Evolutionary conservation across 2,113 vertebrate species (phyloP), one percentile per base, ranked within the genome.

Genomic region (Lycaon pictus): DNA sequence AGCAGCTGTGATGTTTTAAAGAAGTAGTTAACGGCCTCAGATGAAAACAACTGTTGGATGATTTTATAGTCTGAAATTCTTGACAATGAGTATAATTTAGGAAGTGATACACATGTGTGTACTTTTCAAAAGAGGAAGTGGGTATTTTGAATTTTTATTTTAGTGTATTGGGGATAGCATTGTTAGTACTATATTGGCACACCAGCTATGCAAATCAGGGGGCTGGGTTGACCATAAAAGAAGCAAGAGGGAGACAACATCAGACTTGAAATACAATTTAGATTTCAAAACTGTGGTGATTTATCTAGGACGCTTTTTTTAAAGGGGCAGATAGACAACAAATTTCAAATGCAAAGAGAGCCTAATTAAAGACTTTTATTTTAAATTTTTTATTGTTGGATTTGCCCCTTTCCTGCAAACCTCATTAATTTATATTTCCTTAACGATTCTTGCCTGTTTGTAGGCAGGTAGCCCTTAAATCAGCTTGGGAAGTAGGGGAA

Each of bases 121-220:
- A 92, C 88, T 97, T 97, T 62, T 56, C 43, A 85, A 92, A 97
- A 95, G 72, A 95, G 96, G 98, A 98, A 98, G 96, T 94, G 88
- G 88, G 79, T 74, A 90, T 72, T 71, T 92, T 69, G 79, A 65
- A 65, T 93, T 96, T 95, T 97, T 58, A 79, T 81, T 83, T 97
- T 60, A n/a, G 55, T 56, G 72, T 77, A 51, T 71, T n/a, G 88
- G 92, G 84, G 60, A 95, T 37, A 85, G 74, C 83, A 71, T 85
- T 94, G 60, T 74, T 88, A 35, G 88, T 65, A 81, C 71, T 81
- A 65, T 55, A 69, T 60, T 95, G 93, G 71, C 82, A 90, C 32
- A 97, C 19, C 60, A 77, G 32, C 27, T 97, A 98, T 97, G 98
- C 96, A 97, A 97, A 97, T 97, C 65, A 88, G 87, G 69, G 79